Conservation (phyloP, 2,113 vertebrate species). For the Rhinoderma darwinii region DNA sequence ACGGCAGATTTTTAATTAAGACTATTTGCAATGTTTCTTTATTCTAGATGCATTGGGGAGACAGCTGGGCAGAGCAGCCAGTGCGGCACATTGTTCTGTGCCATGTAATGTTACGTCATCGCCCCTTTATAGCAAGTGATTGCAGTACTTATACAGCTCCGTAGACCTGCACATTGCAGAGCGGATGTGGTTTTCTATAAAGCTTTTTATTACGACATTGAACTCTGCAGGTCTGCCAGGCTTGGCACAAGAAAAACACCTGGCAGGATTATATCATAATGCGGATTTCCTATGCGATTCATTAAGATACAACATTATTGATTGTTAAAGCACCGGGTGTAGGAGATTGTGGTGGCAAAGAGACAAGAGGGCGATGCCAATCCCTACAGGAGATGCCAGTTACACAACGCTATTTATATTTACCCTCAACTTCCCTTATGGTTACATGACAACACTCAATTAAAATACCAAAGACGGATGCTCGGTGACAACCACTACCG, state of each 20-base stretch:
- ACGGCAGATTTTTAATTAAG: neutral
- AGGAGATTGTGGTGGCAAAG: constrained; percentile 7
- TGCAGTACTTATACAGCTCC: neutral
- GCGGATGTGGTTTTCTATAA: constrained; percentile 35
- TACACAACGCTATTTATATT: neutral
- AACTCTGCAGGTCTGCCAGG: neutral
- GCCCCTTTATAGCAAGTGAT: neutral
- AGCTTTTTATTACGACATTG: neutral
- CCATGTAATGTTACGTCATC: neutral
- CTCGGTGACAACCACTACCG: too few species aligned
- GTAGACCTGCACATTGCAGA: neutral
- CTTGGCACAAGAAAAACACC: constrained; percentile 9
- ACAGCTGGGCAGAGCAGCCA: too few species aligned
- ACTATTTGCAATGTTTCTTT: too few species aligned
- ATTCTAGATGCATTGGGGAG: neutral
- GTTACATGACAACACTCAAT: neutral
- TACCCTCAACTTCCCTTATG: neutral
- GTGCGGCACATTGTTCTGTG: neutral
- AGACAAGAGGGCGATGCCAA: neutral
- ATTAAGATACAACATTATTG: constrained; percentile 4
- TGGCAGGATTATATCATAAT: constrained; percentile 33
- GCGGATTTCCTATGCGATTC: constrained; percentile 44
- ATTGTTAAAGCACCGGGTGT: constrained; percentile 19
- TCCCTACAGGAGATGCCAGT: neutral
- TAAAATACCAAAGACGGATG: too few species aligned